These are phyloP conservation scores for Tachypleus tridentatus DNA, from an alignment of 1,140 invertebrate species.

Conservation along the genomic window DNA sequence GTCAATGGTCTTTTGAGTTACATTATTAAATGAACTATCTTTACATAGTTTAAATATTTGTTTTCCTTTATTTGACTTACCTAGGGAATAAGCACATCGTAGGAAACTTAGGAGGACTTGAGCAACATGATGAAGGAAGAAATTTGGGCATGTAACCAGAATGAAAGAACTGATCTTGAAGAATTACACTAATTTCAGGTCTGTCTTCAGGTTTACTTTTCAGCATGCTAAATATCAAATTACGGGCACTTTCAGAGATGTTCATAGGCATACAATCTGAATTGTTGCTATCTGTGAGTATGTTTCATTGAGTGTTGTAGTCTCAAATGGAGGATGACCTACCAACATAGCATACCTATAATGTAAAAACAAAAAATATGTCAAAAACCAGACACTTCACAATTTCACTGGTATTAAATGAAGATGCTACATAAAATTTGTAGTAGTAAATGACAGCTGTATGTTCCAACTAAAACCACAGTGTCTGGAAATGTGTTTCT, in stretches of 20 bases:
- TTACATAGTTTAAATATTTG: too few species aligned
- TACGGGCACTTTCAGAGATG: conserved; percentile 52
- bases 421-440: too few species aligned
- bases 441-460: too few species aligned
- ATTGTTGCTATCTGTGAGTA: conserved; percentile 81
- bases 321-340: conserved; percentile 94
- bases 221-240: conserved; percentile 71
- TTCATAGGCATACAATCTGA: conserved; percentile 71
- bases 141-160: conserved; percentile 29
- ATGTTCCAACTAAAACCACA: too few species aligned
- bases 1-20: too few species aligned
- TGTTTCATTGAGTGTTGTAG: conserved; percentile 65
- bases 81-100: too few species aligned
- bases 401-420: too few species aligned
- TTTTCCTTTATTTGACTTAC: too few species aligned
- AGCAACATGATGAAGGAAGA: conserved; percentile 24
- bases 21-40: too few species aligned
- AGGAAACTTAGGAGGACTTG: conserved; percentile 20
- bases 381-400: too few species aligned
- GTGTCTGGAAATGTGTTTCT: too few species aligned
- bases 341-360: conserved; percentile 62
- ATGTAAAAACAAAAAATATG: too few species aligned
- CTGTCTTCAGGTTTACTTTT: conserved; percentile 66
- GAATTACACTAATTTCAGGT: conserved; percentile 59
- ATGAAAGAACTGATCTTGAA: conserved; percentile 60